Conservation (phyloP, 2,797 vertebrate species). For the Falco cherrug region DNA sequence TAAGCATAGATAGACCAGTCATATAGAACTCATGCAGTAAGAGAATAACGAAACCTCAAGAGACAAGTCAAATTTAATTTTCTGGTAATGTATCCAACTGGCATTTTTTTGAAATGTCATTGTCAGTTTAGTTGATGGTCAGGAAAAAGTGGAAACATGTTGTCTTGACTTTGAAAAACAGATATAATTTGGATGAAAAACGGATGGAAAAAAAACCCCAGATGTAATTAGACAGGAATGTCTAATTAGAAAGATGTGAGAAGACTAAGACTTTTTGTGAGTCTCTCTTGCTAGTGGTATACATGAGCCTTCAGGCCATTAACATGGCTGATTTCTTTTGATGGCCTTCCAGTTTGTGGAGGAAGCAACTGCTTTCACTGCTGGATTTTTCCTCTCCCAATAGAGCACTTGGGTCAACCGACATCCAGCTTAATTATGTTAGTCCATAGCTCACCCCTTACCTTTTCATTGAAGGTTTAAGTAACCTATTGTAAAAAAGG, state of each 20-base stretch:
- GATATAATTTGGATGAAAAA: background rate
- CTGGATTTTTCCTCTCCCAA: background rate
- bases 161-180: background rate
- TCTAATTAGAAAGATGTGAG: background rate
- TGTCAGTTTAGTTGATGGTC: background rate
- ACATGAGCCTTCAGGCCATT: background rate
- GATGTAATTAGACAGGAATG: background rate
- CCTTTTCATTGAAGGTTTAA: background rate
- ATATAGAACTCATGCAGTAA: background rate
- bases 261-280: background rate
- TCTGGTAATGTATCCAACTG: background rate
- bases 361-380: background rate
- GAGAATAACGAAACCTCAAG: background rate
- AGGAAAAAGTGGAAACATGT: background rate
- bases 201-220: no score
- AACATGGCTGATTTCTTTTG: background rate
- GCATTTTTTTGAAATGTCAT: background rate
- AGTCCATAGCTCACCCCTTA: background rate
- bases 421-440: background rate
- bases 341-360: background rate
- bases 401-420: background rate
- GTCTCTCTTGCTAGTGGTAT: background rate
- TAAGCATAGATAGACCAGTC: background rate
- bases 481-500: background rate
- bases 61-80: background rate